Evolutionary conservation across 2,888 invertebrate species (phyloP), one percentile per base, ranked within the genome.

Genomic region (Scaptomyza parva): DNA sequence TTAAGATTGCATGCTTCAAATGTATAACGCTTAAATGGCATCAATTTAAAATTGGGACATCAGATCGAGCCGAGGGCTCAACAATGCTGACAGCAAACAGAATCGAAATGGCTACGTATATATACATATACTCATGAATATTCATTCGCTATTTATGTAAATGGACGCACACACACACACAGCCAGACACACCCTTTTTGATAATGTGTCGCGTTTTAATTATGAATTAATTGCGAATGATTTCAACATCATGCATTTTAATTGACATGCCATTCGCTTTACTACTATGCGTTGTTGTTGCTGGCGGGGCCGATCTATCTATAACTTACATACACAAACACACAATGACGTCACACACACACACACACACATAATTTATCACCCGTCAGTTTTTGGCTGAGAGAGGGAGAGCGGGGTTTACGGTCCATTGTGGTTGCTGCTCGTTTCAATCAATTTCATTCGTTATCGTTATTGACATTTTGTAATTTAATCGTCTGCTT

Each of bases 401-500:
- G 35, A 8, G 5, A 1, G 20, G 5, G 5, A 5, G 14, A n/a
- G 69, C 6, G 35, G 3, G 17, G 1, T 5, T 5, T 22, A 22
- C 28, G 17, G 30, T 52, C 68, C 66, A 67, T 81, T 83, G 80
- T 70, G 79, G 84, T 74, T 65, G 67, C 70, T 67, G 78, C 85
- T 86, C 87, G 78, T 84, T 84, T 84, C 83, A 84, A 84, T 84
- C 87, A 84, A 84, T 84, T 84, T 86, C 83, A 81, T 84, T 85
- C 81, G 83, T 85, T 84, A 84, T 87, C 83, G 82, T 84, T 84
- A 84, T 84, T 84, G 83, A 84, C 83, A 84, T 87, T 84, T 84
- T 87, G 83, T 84, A 84, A 84, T 84, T 84, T 84, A 87, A 84
- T 84, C 87, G 83, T 87, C 84, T 83, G 86, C 86, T 86, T 86